phyloP scores from a whole-genome alignment of 2,888 invertebrate genomes.

The Caenorhabditis becei region DNA sequence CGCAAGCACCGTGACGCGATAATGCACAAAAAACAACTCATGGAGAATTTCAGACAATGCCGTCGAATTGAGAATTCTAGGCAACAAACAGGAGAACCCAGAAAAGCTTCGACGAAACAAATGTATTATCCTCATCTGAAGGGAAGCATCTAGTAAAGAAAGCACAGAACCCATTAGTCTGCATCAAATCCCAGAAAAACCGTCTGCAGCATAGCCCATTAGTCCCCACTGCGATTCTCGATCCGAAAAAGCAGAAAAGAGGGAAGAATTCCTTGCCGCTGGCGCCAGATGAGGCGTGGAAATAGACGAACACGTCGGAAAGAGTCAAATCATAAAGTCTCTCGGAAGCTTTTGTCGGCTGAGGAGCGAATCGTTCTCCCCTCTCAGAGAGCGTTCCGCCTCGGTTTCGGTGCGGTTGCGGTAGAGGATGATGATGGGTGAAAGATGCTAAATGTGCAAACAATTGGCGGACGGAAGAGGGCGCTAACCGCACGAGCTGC shows the following conservation, averaged over 20 bases:
- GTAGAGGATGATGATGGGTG: constrained; percentile 48
- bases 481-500: constrained; percentile 46
- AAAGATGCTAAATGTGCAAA: constrained; percentile 62
- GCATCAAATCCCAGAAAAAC: constrained; percentile 1
- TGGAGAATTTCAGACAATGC: constrained; percentile 1
- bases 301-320: constrained; percentile 1
- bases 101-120: neutral
- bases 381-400: constrained; percentile 14
- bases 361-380: constrained; percentile 40
- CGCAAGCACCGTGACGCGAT: constrained; percentile 7
- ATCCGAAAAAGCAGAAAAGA: neutral
- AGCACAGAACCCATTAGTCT: neutral
- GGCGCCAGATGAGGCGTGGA: constrained; percentile 14
- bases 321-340: constrained; percentile 37
- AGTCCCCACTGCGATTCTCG: constrained; percentile 30
- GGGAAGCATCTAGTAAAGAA: too few relatives aligned
- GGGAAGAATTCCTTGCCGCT: neutral
- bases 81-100: too few relatives aligned
- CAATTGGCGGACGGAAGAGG: constrained; percentile 48
- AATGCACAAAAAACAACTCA: constrained; percentile 1
- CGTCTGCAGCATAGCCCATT: constrained; percentile 4
- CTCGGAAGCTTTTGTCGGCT: constrained; percentile 37
- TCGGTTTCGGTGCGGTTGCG: constrained; percentile 20
- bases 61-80: neutral
- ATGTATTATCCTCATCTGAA: neutral